Evolutionary conservation across 2,797 vertebrate genomes (phyloP), one percentile per base, ranked within the genome.

Genomic region (Micromesistius poutassou): DNA sequence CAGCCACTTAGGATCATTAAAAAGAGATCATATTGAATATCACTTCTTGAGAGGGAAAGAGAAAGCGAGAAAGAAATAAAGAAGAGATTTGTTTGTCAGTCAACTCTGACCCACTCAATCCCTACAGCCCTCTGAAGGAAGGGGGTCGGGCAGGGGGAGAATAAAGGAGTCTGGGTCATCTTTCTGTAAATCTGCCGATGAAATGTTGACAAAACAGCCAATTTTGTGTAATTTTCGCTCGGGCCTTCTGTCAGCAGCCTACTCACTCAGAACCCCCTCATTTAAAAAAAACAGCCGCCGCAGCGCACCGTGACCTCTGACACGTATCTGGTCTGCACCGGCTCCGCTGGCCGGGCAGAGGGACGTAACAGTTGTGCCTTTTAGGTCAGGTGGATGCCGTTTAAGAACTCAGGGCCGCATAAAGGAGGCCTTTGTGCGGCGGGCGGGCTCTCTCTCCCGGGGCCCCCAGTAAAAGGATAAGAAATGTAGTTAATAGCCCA

Each of bases 151-250:
- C 92, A 80, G 78, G 88, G 86, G 77, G 81, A n/a, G n/a, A 28
- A 28, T 28, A 83, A 77, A 82, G 86, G 87, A 3, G 30, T 71
- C 85, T 71, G 68, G 95, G 91, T 93, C 92, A 85, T 88, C 91
- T 95, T 95, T 93, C 85, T 87, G 91, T 94, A 94, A 96, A 96
- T 95, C 95, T 96, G 92, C 92, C 89, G 93, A 96, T 96, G 95
- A 97, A 96, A 97, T 96, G 96, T 97, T 96, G 96, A 97, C 96
- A 97, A 96, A 97, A 97, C 95, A 95, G 94, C 89, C 95, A 95
- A 97, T 97, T 98, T 98, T 97, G 94, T 95, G 94, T 95, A 95
- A 98, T 97, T 97, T 96, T 87, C 88, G 89, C 78, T 87, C 85
- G 40, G 62, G 94, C 87, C 89, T 78, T 96, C 96, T 96, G 90